Conservation (phyloP, 2,113 vertebrate genomes). For the Alouatta palliata region DNA sequence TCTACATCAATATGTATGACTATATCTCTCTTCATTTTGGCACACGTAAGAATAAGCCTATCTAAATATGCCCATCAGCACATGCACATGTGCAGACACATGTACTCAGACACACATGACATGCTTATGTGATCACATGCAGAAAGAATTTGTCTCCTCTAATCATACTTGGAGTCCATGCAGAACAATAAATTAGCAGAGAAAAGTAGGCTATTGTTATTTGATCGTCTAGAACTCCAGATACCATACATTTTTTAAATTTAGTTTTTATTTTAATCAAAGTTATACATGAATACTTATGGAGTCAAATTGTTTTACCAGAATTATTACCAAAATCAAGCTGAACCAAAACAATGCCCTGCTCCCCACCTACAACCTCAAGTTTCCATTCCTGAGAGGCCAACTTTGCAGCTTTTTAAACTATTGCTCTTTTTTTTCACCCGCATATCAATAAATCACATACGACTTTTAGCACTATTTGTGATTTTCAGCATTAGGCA, state of each 20-base stretch:
- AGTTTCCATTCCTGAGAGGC: background rate
- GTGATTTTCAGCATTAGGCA: background rate
- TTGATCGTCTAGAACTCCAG: background rate
- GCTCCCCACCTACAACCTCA: background rate
- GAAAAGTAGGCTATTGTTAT: background rate
- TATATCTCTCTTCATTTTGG: background rate
- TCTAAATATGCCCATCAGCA: background rate
- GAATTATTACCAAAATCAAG: background rate
- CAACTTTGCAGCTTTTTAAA: background rate
- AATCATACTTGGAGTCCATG: background rate
- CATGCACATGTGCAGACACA: background rate
- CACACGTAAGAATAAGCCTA: background rate
- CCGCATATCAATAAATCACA: background rate
- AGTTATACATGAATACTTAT: background rate
- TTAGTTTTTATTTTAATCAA: conserved; percentile 16
- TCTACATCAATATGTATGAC: background rate
- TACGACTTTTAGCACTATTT: background rate
- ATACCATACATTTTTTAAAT: background rate
- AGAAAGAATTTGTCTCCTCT: background rate
- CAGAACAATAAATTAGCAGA: background rate
- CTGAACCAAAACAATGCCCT: background rate
- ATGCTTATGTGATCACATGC: background rate
- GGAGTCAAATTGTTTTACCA: background rate
- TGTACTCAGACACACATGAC: background rate
- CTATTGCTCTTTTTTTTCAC: background rate